Base-by-base conservation (phyloP, 2,888 invertebrate species). In the Sceliomorpha sp. region DNA sequence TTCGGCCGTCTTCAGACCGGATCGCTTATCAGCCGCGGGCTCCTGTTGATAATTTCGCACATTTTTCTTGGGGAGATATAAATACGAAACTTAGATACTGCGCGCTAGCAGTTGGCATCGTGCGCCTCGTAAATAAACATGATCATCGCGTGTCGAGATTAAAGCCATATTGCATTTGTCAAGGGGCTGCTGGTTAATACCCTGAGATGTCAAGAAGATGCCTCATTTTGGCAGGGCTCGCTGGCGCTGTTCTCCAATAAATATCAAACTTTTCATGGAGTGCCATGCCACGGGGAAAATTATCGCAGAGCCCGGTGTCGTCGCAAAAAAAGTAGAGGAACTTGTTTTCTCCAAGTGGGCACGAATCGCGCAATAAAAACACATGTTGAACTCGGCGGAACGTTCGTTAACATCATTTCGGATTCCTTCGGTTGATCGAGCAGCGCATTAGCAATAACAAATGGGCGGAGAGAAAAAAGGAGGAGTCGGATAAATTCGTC, bases 161-260 rank as follows among this genome's bases (percentile, higher is more conserved):
- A 87, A 84, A 83, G 84, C 81, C 78, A 81, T 83, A 84, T 86
- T 86, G 86, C 84, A 78, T 84, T 83, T 87, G 85, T 87, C 87
- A 85, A 82, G 81, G 79, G 77, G 75, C 68, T 76, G 71, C 51
- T 72, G 74, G 76, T 77, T 74, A 83, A 82, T 85, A 85, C 82
- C 82, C 80, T 79, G 76, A 76, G 73, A 69, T 74, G 76, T 73
- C 78, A 74, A 78, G 79, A 83, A 84, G 84, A 85, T 84, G 83
- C 79, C 83, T 86, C 79, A 77, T 81, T 81, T 79, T 83, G 82
- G 82, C 84, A 82, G 76, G 77, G 78, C 76, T 80, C 80, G 74
- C 80, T 86, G 85, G 85, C 85, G 83, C 81, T 78, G 77, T 60
- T 58, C 71, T 56, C 75, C 70, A 76, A 79, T 79, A 77, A 76